These are phyloP conservation scores for Octomys mimax DNA, from an alignment of 2,797 vertebrate species.

Conservation along the genomic window DNA sequence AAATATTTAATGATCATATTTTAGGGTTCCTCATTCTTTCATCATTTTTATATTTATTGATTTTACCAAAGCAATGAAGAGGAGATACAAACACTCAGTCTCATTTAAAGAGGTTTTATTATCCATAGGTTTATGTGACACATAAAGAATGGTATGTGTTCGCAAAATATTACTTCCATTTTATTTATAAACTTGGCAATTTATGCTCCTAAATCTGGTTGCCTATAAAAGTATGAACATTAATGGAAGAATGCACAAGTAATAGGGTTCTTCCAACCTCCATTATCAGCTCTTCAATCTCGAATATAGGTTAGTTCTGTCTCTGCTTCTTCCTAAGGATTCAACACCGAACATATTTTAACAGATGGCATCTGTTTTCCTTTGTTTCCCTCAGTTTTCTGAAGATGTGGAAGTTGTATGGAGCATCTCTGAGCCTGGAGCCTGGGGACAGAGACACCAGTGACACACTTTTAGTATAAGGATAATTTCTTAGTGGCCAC, in stretches of 20 bases:
- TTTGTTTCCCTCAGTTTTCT: not conserved
- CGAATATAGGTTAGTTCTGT: not conserved
- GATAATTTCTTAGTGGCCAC: slow-evolving; percentile 17
- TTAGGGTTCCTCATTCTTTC: not conserved
- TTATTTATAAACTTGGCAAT: slow-evolving; percentile 54
- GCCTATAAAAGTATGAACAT: slow-evolving; percentile 54
- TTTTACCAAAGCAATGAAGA: slow-evolving; percentile 49
- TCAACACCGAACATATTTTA: slow-evolving; percentile 60
- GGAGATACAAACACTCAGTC: not conserved
- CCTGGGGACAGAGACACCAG: not conserved
- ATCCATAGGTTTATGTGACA: not conserved
- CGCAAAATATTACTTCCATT: slow-evolving; percentile 40
- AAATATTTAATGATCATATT: slow-evolving; percentile 29
- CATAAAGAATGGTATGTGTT: slow-evolving; percentile 29
- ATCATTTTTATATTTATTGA: slow-evolving; percentile 25
- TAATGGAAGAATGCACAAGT: slow-evolving; percentile 27
- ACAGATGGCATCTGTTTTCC: slow-evolving; percentile 54
- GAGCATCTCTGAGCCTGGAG: not conserved
- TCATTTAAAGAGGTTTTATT: slow-evolving; percentile 37
- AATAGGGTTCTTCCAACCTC: not conserved
- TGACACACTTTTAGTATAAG: not conserved
- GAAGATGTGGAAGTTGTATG: not conserved
- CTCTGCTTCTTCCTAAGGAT: slow-evolving; percentile 29
- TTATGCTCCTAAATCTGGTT: slow-evolving; percentile 22
- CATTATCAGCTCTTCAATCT: not conserved